phyloP scores from a whole-genome alignment of 2,888 invertebrate genomes.

The Ennomos fuscantarius region DNA sequence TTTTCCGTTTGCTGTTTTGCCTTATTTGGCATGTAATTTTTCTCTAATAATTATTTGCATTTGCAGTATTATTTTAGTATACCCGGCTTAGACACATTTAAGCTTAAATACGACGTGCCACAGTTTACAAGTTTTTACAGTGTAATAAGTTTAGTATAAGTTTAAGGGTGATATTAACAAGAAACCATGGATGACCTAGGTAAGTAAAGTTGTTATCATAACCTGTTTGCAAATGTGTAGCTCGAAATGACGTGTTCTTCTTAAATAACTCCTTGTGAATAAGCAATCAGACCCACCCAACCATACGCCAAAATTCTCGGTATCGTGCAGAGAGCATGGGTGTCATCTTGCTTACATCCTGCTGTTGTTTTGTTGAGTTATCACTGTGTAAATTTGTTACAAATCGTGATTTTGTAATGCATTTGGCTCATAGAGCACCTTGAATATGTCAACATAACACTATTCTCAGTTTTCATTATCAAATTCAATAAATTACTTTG shows the following conservation, averaged over 20 bases:
- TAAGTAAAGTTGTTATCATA: slow-evolving; percentile 75
- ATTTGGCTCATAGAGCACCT: background rate
- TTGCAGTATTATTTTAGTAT: slow-evolving; percentile 55
- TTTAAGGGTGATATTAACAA: slow-evolving; percentile 33
- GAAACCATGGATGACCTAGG: slow-evolving; percentile 79
- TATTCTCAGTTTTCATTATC: too few relatives aligned
- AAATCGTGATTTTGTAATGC: slow-evolving; percentile 1
- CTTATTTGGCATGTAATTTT: slow-evolving; percentile 62
- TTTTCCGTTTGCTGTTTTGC: too few relatives aligned
- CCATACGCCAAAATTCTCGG: slow-evolving; percentile 19
- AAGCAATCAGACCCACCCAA: slow-evolving; percentile 34
- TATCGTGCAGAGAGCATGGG: background rate
- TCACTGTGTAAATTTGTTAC: slow-evolving; percentile 22
- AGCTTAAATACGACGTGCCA: slow-evolving; percentile 43
- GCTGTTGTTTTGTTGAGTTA: slow-evolving; percentile 11
- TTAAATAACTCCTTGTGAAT: slow-evolving; percentile 57
- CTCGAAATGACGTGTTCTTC: slow-evolving; percentile 72
- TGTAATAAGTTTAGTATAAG: slow-evolving; percentile 34
- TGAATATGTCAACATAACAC: too few relatives aligned
- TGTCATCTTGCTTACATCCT: slow-evolving; percentile 27
- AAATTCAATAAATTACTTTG: too few relatives aligned
- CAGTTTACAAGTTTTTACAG: slow-evolving; percentile 37
- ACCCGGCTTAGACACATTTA: slow-evolving; percentile 38
- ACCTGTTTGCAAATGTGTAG: slow-evolving; percentile 71
- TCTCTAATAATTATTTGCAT: slow-evolving; percentile 41